These are phyloP conservation scores for Puntigrus tetrazona DNA, from an alignment of 2,113 vertebrate species.

Conservation along the genomic window DNA sequence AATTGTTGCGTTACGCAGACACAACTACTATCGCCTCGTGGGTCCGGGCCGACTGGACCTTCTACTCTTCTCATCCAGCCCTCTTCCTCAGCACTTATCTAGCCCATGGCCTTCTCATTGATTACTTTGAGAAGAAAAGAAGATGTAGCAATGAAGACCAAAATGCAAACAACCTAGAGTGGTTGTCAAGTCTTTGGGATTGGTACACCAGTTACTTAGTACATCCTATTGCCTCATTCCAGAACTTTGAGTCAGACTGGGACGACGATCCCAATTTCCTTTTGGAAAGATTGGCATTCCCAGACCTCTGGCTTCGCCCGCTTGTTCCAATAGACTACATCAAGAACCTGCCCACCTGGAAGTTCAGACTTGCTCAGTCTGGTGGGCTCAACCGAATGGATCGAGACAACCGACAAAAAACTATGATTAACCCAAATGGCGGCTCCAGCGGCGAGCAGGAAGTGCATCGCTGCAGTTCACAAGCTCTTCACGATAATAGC, in stretches of 20 bases:
- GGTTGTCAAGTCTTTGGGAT: slow-evolving; percentile 97
- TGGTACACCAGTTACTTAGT: slow-evolving; percentile 97
- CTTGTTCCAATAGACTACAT: slow-evolving; percentile 93
- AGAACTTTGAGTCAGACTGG: slow-evolving; percentile 91
- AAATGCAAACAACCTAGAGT: slow-evolving; percentile 92
- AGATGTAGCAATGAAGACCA: slow-evolving; percentile 83
- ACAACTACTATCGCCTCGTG: slow-evolving; percentile 92
- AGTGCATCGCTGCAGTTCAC: slow-evolving; percentile 35
- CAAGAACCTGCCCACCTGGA: slow-evolving; percentile 89
- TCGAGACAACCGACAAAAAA: slow-evolving; percentile 14
- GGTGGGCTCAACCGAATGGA: background rate
- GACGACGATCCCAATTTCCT: slow-evolving; percentile 91
- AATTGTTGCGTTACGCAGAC: slow-evolving; percentile 92
- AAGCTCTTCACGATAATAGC: slow-evolving; percentile 54
- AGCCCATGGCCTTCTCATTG: slow-evolving; percentile 90
- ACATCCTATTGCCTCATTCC: slow-evolving; percentile 91
- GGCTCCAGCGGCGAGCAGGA: slow-evolving; percentile 7
- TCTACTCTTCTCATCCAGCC: slow-evolving; percentile 95
- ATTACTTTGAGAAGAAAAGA: slow-evolving; percentile 97
- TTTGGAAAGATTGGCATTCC: slow-evolving; percentile 90
- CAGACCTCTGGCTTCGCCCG: slow-evolving; percentile 94
- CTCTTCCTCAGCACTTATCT: slow-evolving; percentile 95
- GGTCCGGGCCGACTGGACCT: slow-evolving; percentile 95
- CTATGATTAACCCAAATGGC: background rate
- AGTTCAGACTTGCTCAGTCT: slow-evolving; percentile 72